Base-by-base conservation (phyloP, 2,888 invertebrate species). In the Pristionchus fissidentatus region DNA sequence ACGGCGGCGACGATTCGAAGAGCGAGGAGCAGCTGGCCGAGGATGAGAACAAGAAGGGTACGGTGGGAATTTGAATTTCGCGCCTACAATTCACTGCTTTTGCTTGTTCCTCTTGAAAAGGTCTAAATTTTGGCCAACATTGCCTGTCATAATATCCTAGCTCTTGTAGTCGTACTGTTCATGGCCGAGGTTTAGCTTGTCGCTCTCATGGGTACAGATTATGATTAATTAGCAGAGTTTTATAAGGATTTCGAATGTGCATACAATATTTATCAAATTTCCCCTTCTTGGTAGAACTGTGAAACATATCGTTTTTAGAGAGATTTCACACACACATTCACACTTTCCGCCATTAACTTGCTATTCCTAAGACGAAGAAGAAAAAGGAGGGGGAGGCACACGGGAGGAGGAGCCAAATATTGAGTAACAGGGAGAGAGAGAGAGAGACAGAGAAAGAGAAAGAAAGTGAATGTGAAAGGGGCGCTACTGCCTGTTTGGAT, bases 1-100 rank as follows among this genome's bases (percentile, higher is more conserved):
- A 88, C 32, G 84, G 85, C 5, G 85, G 83, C n/a, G 86, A 86
- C 8, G 70, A 66, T n/a, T 41, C 49, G 55, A 66, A 79, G 41
- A 70, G 66, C 13, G 79, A 81, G 13, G 80, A 84, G 55, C 49
- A 52, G n/a, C 19, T 62, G 19, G 22, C 35, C 8, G 70, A 79
- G 35, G 78, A 84, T 8, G 79, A 81, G 62, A 73, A 84, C 32
- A 60, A 79, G 46, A 73, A 81, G 32, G 55, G 84, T 73, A 13
- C 41, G 52, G 7, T n/a, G n/a, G n/a, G n/a, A n/a, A n/a, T n/a
- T n/a, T n/a, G 8, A 60, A n/a, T 60, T 10, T 15, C 29, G 29
- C 29, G 62, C 10, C n/a, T 60, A 60, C 62, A n/a, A n/a, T n/a
- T n/a, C n/a, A n/a, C n/a, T n/a, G n/a, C n/a, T n/a, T n/a, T n/a